Percentiles rank a stretch among this genome's conserved stretches.
Evolutionary conservation across 2,888 invertebrate genomes (phyloP).

Genomic region (Chouioia cunea): DNA sequence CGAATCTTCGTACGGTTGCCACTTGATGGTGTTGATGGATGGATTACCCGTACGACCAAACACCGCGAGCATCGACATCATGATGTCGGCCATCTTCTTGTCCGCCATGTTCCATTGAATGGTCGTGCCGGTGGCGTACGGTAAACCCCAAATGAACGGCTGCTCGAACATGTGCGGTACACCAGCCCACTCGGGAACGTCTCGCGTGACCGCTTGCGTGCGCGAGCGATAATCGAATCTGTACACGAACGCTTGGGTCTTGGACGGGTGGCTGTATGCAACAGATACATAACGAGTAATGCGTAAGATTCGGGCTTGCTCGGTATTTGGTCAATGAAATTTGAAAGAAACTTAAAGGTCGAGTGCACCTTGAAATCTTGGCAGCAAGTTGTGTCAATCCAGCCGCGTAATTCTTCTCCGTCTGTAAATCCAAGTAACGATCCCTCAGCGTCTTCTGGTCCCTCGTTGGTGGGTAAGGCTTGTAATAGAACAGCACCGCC

Average conservation of each 20-base stretch:
- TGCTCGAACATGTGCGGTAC: conserved; percentile 87
- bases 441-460: conserved; percentile 76
- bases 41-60: conserved; percentile 81
- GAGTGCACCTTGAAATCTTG: conserved; percentile 72
- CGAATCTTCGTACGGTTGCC: conserved; percentile 79
- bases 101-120: conserved; percentile 82
- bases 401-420: conserved; percentile 81
- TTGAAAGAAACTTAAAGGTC: too few relatives aligned
- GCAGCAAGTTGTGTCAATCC: conserved; percentile 79
- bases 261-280: conserved; percentile 60
- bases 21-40: conserved; percentile 75
- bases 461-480: conserved; percentile 75
- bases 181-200: conserved; percentile 82
- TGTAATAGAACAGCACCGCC: conserved; percentile 83
- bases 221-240: conserved; percentile 80
- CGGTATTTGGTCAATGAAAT: too few relatives aligned
- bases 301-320: too few relatives aligned
- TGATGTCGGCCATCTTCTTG: conserved; percentile 82
- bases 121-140: conserved; percentile 71
- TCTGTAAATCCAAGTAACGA: conserved; percentile 79
- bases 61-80: conserved; percentile 86
- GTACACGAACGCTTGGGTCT: conserved; percentile 76
- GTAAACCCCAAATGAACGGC: conserved; percentile 85
- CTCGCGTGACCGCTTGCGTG: conserved; percentile 75
- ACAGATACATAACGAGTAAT: neutral